phyloP scores from a whole-genome alignment of 2,888 invertebrate genomes.

The Colletes collaris region DNA sequence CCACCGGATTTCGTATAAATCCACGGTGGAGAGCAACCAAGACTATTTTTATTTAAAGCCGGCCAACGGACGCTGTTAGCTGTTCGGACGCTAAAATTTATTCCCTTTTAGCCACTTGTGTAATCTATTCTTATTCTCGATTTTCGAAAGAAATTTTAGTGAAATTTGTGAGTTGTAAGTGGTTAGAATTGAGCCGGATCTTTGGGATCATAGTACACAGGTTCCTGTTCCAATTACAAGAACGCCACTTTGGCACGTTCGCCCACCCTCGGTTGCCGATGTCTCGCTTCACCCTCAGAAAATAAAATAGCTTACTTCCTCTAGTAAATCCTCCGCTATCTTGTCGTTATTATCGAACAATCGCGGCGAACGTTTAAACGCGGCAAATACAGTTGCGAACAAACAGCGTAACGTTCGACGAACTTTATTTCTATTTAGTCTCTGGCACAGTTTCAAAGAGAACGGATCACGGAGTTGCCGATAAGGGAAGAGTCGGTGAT shows the following conservation, averaged over 20 bases:
- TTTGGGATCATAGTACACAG: constrained; percentile 41
- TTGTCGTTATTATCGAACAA: constrained; percentile 5
- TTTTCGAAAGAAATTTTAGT: too few relatives aligned
- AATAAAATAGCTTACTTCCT: constrained; percentile 12
- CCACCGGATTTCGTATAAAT: constrained; percentile 50
- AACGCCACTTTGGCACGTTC: constrained; percentile 62
- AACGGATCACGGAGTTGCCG: too few relatives aligned
- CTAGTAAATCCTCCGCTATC: constrained; percentile 5
- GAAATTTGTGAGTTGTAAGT: not conserved
- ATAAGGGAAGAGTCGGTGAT: not conserved
- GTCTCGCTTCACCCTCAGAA: constrained; percentile 13
- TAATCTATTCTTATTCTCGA: not conserved
- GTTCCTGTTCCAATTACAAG: constrained; percentile 56
- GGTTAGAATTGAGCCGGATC: constrained; percentile 24
- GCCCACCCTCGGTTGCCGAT: constrained; percentile 39
- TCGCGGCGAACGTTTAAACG: not conserved
- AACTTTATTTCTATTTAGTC: not conserved
- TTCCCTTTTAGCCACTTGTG: too few relatives aligned
- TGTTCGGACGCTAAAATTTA: not conserved
- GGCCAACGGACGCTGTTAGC: not conserved
- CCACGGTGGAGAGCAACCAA: constrained; percentile 23
- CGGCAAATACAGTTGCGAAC: not conserved
- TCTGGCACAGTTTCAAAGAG: not conserved
- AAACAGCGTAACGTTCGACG: too few relatives aligned
- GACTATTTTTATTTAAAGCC: constrained; percentile 23